A percentile compares a stretch with the other conserved stretches of the same genome.
phyloP scores from a whole-genome alignment of 1,140 invertebrate species.

The Bombus picipes region DNA sequence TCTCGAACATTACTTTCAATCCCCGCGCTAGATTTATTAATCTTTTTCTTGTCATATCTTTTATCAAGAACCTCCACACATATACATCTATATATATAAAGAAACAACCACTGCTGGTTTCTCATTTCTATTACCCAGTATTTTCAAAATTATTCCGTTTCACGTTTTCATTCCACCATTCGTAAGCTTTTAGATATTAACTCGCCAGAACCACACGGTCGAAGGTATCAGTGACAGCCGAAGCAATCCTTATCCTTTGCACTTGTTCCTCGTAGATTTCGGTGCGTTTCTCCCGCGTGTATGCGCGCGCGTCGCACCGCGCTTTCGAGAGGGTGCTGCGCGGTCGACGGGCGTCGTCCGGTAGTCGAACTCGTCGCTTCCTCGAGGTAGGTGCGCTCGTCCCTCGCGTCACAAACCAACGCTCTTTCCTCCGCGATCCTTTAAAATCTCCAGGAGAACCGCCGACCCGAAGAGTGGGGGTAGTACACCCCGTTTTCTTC shows the following conservation, averaged over 20 bases:
- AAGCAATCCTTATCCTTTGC: not conserved
- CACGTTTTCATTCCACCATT: not conserved
- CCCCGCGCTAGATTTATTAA: not conserved
- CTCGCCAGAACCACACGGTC: not conserved
- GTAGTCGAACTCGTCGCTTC: constrained; percentile 76
- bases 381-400: constrained; percentile 62
- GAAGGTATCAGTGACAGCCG: not conserved
- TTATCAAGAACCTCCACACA: not conserved
- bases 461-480: not conserved
- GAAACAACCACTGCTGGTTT: not conserved
- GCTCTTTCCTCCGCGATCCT: constrained; percentile 24
- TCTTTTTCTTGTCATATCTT: not conserved
- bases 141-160: not conserved
- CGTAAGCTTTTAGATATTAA: no score
- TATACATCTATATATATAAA: not conserved
- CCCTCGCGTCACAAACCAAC: not conserved
- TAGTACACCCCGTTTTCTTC: constrained; percentile 14
- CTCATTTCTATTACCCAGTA: not conserved
- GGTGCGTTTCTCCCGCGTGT: constrained; percentile 49
- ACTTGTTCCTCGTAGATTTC: not conserved
- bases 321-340: constrained; percentile 54
- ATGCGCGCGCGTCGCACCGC: constrained; percentile 45
- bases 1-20: not conserved
- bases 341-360: constrained; percentile 78
- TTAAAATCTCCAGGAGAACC: not conserved